Base-by-base conservation (phyloP, 2,797 vertebrate species). In the Enteromius anoplus region DNA sequence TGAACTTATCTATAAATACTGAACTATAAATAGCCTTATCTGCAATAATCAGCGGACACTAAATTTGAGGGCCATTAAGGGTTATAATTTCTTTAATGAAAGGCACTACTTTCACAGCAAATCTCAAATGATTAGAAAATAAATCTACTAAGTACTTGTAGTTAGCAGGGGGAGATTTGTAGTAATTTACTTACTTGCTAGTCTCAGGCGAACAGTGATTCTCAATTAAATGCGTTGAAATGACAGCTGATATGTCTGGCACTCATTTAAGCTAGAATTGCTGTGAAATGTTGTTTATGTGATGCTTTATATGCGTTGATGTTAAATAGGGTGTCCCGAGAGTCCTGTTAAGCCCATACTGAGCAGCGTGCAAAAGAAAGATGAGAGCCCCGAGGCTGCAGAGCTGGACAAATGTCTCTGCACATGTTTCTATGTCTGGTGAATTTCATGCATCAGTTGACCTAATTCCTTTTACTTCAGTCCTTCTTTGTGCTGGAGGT, bases 251-350 rank as follows among this genome's bases (percentile, higher is more conserved):
- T 75, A 51, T 60, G 47, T 66, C 45, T 64, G 51, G 60, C 71
- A 58, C 66, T 65, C 51, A 73, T 77, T 88, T 91, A 84, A 80
- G 58, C 86, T 78, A 78, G 86, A 86, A 26, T 29, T 85, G 88
- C 85, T 82, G 80, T 75, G 86, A 73, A 88, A 87, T 72, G 80
- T 85, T 88, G 91, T 90, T 92, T 92, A 91, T 91, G 88, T 84
- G 76, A 84, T 86, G 91, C 90, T 93, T 93, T 92, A 91, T 90
- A 88, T 69, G 82, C 87, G 89, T 84, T 90, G 91, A 91, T 89
- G 89, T 91, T 90, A 89, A 87, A 90, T 90, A 91, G 92, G 87
- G 75, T 79, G 53, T 86, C 85, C 81, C 49, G 84, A 47, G 85
- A 86, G 85, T 49, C 66, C 92, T 93, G 93, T 87, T 92, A 89